phyloP scores from a whole-genome alignment of 1,140 invertebrate species.

The Brachionus plicatilis region DNA sequence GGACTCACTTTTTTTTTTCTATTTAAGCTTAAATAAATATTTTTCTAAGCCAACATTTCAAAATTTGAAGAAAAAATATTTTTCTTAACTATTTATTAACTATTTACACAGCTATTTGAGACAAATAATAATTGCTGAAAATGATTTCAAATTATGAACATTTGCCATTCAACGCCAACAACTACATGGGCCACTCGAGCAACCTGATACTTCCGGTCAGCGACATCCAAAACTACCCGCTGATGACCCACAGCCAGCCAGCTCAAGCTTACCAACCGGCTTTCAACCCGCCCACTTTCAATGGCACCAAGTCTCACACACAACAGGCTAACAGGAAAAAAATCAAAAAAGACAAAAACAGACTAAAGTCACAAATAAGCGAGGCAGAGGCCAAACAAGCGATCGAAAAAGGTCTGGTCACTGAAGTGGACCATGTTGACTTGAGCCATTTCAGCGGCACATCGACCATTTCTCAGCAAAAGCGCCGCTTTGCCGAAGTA shows the following conservation, averaged over 20 bases:
- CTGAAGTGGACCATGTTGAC: constrained; percentile 32
- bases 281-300: background rate
- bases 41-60: constrained; percentile 6
- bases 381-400: constrained; percentile 38
- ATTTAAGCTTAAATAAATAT: constrained; percentile 37
- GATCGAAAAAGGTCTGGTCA: constrained; percentile 32
- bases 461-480: constrained; percentile 50
- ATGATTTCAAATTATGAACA: constrained; percentile 34
- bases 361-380: constrained; percentile 35
- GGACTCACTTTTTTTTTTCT: background rate
- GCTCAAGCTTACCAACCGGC: background rate
- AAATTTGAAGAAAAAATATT: constrained; percentile 28
- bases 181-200: background rate
- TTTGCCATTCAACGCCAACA: background rate
- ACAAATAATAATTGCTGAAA: background rate
- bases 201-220: background rate
- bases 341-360: constrained; percentile 4
- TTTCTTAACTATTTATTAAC: constrained; percentile 22
- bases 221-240: background rate
- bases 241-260: background rate
- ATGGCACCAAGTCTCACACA: background rate
- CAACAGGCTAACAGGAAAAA: background rate
- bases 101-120: background rate
- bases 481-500: constrained; percentile 49
- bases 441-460: constrained; percentile 42